Conservation (phyloP, 2,113 vertebrate genomes). For the Circaetus gallicus region DNA sequence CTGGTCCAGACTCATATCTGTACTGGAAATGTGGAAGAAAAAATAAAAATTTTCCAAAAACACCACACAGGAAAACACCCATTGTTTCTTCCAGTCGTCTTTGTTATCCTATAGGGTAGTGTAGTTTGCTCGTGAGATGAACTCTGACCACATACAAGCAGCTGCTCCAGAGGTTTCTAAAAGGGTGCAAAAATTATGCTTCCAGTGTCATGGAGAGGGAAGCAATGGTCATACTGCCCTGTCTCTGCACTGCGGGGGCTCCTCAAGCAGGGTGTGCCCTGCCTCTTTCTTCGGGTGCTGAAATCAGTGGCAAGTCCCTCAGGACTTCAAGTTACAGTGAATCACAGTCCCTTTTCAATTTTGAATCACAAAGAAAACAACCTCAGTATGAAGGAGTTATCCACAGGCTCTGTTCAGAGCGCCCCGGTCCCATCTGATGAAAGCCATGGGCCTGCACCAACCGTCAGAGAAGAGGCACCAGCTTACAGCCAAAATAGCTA, state of each 20-base stretch:
- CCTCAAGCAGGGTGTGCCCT: background rate
- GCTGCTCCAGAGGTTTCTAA: background rate
- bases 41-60: background rate
- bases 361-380: background rate
- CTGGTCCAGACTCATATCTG: background rate
- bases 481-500: background rate
- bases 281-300: background rate
- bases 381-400: background rate
- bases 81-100: background rate
- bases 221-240: background rate
- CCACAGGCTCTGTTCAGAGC: background rate
- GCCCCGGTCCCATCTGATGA: too few relatives aligned
- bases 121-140: background rate
- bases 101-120: background rate
- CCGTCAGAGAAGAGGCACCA: background rate
- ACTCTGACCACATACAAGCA: accelerated
- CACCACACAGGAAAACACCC: background rate
- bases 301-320: background rate
- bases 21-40: background rate
- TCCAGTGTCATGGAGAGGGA: background rate
- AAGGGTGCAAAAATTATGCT: background rate
- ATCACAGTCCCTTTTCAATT: background rate
- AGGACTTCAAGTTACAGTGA: background rate
- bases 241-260: background rate
- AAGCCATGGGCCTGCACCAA: background rate